A percentile compares a stretch with the other conserved stretches of the same genome.
phyloP scores from a whole-genome alignment of 2,888 invertebrate species.

The Shargacucullia verbasci region DNA sequence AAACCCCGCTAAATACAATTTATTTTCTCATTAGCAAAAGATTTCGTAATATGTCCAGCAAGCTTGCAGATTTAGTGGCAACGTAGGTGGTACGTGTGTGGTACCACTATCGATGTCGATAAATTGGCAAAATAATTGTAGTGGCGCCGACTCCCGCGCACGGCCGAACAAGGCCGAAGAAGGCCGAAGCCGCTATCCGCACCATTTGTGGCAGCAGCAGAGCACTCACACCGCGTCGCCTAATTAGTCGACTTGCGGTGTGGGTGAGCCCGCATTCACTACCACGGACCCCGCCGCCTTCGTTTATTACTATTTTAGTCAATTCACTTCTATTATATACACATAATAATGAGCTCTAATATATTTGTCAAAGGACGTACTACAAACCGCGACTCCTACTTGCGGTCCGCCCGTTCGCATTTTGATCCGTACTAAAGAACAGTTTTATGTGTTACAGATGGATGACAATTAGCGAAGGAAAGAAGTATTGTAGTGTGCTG shows the following conservation, averaged over 20 bases:
- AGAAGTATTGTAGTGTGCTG: slow-evolving; percentile 62
- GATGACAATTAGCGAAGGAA: slow-evolving; percentile 65
- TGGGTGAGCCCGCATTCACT: slow-evolving; percentile 83
- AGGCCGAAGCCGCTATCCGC: slow-evolving; percentile 67
- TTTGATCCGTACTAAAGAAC: slow-evolving; percentile 48
- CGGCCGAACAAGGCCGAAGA: slow-evolving; percentile 77
- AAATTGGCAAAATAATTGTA: slow-evolving; percentile 73
- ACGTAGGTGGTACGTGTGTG: slow-evolving; percentile 46
- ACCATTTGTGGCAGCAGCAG: slow-evolving; percentile 80
- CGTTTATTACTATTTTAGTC: slow-evolving; percentile 71
- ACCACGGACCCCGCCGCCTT: slow-evolving; percentile 69
- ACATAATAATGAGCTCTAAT: slow-evolving; percentile 63
- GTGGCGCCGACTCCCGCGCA: slow-evolving; percentile 81
- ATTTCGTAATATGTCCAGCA: slow-evolving; percentile 21
- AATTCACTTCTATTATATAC: slow-evolving; percentile 49
- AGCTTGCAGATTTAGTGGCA: slow-evolving; percentile 31
- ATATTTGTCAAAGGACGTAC: slow-evolving; percentile 55
- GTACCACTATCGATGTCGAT: slow-evolving; percentile 50
- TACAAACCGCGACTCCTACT: slow-evolving; percentile 20
- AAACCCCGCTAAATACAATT: not conserved
- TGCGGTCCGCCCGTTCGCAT: slow-evolving; percentile 13
- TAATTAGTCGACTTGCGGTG: slow-evolving; percentile 81
- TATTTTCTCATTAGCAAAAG: slow-evolving; percentile 13
- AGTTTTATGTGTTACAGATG: slow-evolving; percentile 73
- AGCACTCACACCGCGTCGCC: slow-evolving; percentile 75